phyloP scores from a whole-genome alignment of 2,797 vertebrate genomes.

The Lutjanus argentimaculatus region DNA sequence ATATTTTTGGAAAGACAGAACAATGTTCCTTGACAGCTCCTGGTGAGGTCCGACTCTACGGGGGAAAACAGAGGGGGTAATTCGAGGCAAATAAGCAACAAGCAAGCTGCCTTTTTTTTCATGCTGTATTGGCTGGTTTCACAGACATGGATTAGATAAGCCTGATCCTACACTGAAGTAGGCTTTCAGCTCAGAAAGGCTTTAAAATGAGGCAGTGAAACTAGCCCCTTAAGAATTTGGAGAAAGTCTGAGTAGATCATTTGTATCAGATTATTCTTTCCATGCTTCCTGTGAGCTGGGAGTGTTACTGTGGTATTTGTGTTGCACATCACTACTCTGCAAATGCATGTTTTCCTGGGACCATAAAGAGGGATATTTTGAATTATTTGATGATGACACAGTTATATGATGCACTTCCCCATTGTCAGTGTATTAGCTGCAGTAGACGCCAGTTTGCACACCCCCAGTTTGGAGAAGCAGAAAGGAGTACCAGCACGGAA shows the following conservation, averaged over 20 bases:
- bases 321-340: conserved; percentile 3
- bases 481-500: no score
- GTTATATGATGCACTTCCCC: no score
- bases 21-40: conserved; percentile 22
- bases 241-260: conserved; percentile 26
- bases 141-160: conserved; percentile 51
- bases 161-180: conserved; percentile 40
- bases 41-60: conserved; percentile 48
- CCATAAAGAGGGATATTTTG: not conserved
- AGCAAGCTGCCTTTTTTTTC: conserved; percentile 36
- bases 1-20: conserved; percentile 21
- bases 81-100: conserved; percentile 36
- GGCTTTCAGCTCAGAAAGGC: conserved; percentile 41
- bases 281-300: not conserved
- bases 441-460: no score
- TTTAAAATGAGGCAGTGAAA: conserved; percentile 31
- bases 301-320: not conserved
- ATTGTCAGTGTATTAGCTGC: no score
- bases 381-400: no score
- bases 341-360: not conserved
- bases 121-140: conserved; percentile 41
- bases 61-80: conserved; percentile 15
- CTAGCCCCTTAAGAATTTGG: conserved; percentile 28
- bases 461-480: no score
- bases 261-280: conserved; percentile 26